Base-by-base conservation (phyloP, 2,797 vertebrate species). In the Xerus rutilus region DNA sequence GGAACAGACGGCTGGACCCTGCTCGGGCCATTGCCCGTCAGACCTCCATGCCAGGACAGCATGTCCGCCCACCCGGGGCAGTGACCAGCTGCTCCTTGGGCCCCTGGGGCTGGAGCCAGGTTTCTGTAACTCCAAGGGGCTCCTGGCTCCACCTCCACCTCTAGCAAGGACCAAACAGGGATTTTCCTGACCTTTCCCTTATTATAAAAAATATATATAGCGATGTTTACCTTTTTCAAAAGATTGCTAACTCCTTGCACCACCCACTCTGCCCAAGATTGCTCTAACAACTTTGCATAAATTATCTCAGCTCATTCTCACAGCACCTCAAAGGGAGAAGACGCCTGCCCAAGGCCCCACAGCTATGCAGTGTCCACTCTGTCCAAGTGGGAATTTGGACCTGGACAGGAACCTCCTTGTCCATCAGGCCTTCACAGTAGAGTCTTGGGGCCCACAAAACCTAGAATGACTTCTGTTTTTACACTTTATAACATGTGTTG, bases 221-320 rank as follows among this genome's bases (percentile, higher is more conserved):
- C 94, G 92, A 96, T 97, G 84, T 93, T 96, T 94, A 93, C 84
- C 49, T 88, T 93, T 94, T 83, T 52, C 85, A 95, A 96, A 91
- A 49, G 95, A 87, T 73, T 78, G 70, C 35, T 83, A 81, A 23
- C 45, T 92, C 57, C 69, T 1, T 39, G 20, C 17, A 15, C 35
- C 59, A 57, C 74, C 70, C 67, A 20, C 76, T 81, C 57, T 47
- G 87, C 90, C 62, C 32, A 67, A 49, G 47, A 64, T 13, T 43
- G 65, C 35, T 73, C 30, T 28, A 25, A 47, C 0, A 30, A 43
- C 81, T 52, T 8, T 6, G 23, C 25, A 17, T 67, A n/a, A 28
- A 8, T 54, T 6, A 69, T 87, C 83, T 94, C 25, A 1, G 23
- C 43, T 84, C n/a, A 78, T 23, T 21, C 28, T 64, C n/a, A 23